Evolutionary conservation across 2,113 vertebrate genomes (phyloP), one percentile per base, ranked within the genome.

Genomic region (Hippotragus niger): DNA sequence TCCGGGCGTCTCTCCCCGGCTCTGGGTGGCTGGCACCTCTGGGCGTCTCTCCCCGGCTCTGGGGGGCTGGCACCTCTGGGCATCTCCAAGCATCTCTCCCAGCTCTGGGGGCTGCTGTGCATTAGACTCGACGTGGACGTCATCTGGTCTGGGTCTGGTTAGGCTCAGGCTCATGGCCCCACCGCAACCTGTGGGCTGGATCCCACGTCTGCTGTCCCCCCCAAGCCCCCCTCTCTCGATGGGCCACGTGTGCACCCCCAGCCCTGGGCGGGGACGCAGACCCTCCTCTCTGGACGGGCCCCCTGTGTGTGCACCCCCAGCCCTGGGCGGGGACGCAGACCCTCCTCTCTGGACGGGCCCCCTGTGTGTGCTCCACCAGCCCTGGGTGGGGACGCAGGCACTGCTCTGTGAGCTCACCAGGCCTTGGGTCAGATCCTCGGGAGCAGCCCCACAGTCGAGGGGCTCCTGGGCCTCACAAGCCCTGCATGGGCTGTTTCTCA

Each of bases 361-460:
- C 8, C 21, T 21, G 23, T 1, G 0, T 33, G 6, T 62, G 14
- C 14, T 0, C 29, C 60, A 0, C 60, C 60, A 33, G 58, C 29
- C 60, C 60, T 33, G 60, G 60, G 1, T 0, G 2, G 6, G 47
- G 36, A 27, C 2, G 1, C 1, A 14, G 36, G 3, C 1, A 3
- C 58, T 31, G 17, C 14, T 6, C 62, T 12, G 2, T 2, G 4
- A 9, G 60, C 36, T 47, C n/a, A 10, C 58, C 7, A 12, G 15
- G 5, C 31, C 13, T 14, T 6, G 33, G 62, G 33, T 27, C 3
- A 33, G 21, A 12, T 4, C 27, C 16, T 2, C 7, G 5, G 29
- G 19, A 25, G 36, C 50, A 40, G 7, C 23, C 4, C 36, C 31
- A 50, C 25, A 19, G 9, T 58, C 3, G 0, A 1, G 19, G 13